phyloP scores from a whole-genome alignment of 1,140 invertebrate species.

The Eriosoma lanigerum region DNA sequence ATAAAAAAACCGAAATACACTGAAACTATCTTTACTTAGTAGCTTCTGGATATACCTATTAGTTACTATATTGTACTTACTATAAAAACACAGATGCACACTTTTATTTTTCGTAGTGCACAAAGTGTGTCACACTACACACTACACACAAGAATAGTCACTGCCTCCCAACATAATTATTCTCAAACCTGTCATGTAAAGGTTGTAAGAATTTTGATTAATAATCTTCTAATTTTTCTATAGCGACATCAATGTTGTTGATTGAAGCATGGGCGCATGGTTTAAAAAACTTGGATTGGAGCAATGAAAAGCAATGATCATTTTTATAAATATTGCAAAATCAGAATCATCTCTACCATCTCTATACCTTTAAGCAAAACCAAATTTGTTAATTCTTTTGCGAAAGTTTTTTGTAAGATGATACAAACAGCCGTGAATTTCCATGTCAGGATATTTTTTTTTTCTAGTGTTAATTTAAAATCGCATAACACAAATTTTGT shows the following conservation, averaged over 20 bases:
- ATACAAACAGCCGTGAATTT: neutral
- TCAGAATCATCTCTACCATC: neutral
- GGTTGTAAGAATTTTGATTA: neutral
- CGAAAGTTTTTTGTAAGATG: neutral
- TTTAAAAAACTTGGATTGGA: neutral
- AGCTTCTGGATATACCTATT: no score
- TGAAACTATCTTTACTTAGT: no score
- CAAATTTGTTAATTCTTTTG: neutral
- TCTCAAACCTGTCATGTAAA: no score
- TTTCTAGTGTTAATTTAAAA: constrained; percentile 1
- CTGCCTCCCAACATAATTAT: no score
- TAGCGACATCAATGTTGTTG: neutral
- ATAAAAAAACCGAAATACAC: no score
- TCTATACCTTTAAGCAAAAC: neutral
- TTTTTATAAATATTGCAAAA: constrained; percentile 5
- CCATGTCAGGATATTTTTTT: neutral
- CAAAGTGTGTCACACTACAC: no score
- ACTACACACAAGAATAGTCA: no score
- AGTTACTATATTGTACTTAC: no score
- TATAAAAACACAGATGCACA: no score
- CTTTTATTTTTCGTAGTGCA: no score
- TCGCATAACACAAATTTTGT: neutral
- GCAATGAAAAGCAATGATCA: neutral
- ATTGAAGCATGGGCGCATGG: no score
- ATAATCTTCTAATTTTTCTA: constrained; percentile 1